Percentiles rank a stretch among this genome's conserved stretches.
Conservation (phyloP, 2,888 invertebrate species). For the Hydroisotoma schaefferi region DNA sequence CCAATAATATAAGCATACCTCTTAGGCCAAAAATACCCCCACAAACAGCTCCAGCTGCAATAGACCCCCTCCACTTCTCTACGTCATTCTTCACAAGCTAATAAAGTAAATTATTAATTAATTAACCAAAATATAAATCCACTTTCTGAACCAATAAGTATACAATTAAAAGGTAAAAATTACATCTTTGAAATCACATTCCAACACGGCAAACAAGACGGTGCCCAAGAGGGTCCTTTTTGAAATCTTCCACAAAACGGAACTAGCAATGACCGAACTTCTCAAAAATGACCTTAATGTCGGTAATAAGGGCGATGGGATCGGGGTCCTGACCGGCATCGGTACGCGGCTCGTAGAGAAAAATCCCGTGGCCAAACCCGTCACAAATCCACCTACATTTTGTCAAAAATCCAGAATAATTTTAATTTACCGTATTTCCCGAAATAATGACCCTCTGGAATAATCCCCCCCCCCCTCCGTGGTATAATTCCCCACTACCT, state of each 20-base stretch:
- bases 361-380: slow-evolving; percentile 24
- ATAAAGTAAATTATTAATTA: slow-evolving; percentile 8
- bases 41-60: slow-evolving; percentile 30
- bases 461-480: too few species aligned
- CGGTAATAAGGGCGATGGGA: slow-evolving; percentile 13
- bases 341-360: slow-evolving; percentile 26
- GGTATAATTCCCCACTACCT: too few species aligned
- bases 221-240: slow-evolving; percentile 27
- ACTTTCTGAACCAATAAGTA: not conserved
- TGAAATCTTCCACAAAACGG: slow-evolving; percentile 24
- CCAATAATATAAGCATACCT: too few species aligned
- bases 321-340: slow-evolving; percentile 20
- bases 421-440: too few species aligned
- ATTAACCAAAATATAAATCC: not conserved
- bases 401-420: too few species aligned
- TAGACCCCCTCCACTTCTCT: slow-evolving; percentile 30
- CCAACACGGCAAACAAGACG: slow-evolving; percentile 30
- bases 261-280: slow-evolving; percentile 26
- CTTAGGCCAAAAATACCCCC: slow-evolving; percentile 31
- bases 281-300: slow-evolving; percentile 10
- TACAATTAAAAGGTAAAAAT: not conserved
- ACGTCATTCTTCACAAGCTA: slow-evolving; percentile 29
- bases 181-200: slow-evolving; percentile 38
- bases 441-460: too few species aligned
- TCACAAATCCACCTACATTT: slow-evolving; percentile 19